Base-by-base conservation (phyloP, 2,113 vertebrate genomes). In the Anas platyrhynchos region DNA sequence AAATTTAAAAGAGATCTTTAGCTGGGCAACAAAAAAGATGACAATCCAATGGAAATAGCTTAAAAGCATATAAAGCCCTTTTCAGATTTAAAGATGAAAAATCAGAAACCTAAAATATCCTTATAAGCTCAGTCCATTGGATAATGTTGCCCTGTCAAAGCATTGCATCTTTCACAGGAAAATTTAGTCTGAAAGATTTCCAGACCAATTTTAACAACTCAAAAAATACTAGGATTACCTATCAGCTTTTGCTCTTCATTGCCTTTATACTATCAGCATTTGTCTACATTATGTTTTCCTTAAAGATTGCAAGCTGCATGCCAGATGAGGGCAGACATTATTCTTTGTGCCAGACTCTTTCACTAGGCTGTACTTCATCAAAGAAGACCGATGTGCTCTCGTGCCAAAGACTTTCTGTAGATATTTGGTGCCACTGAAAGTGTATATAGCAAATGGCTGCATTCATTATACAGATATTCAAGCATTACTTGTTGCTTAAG, bases 401-500 rank as follows among this genome's bases (percentile, higher is more conserved):
- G 9, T 0, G 1, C 32, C 29, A 46, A 73, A 52, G 80, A 14
- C 55, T 6, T 9, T 5, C 44, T 5, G 4, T 1, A 74, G 46
- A 44, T 38, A 41, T 41, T 11, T 0, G 4, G 59, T 80, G 82
- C 82, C 73, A 73, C 1, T 1, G 55, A 34, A 43, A 21, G 38
- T 5, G 38, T 15, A 6, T 25, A 6, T 31, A 31, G 43, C 71
- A 89, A 94, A 83, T 3, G 65, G 77, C 87, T 80, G 83, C 52
- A 72, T 36, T 46, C 18, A 38, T 21, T 10, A 44, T 2, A 4
- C 9, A 16, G 52, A 81, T 23, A 18, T 36, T 62, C 59, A 32
- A 62, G 68, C 67, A 43, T 22, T 61, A 84, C 69, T 88, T 81
- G 72, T 83, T 89, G 95, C 91, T 94, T 82, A 68, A 91, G 91